These are phyloP conservation scores for Progne subis DNA, from an alignment of 2,113 vertebrate species.

Conservation along the genomic window DNA sequence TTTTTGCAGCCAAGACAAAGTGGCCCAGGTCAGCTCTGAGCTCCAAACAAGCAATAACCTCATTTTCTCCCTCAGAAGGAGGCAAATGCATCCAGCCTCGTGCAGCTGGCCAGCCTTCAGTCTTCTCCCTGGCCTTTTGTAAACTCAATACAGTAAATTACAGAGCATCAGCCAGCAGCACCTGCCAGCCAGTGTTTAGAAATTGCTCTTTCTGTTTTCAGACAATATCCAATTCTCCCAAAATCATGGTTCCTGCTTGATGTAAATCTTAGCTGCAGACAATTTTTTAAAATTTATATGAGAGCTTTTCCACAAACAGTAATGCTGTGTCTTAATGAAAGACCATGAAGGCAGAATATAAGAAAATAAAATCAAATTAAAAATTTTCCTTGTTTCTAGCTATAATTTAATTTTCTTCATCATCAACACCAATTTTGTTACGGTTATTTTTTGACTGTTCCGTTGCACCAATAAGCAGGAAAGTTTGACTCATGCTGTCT, in stretches of 20 bases:
- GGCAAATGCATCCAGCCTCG: background rate
- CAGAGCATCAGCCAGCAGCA: background rate
- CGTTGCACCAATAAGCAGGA: background rate
- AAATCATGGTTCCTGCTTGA: background rate
- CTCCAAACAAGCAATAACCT: background rate
- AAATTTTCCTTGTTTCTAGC: background rate
- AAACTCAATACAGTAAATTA: background rate
- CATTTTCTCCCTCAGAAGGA: background rate
- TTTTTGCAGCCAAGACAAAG: background rate
- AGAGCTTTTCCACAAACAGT: background rate
- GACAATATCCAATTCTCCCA: background rate
- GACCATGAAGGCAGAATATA: background rate
- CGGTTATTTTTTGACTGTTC: background rate
- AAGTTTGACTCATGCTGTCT: background rate
- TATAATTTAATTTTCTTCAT: background rate
- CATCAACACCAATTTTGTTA: background rate
- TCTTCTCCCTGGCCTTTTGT: background rate
- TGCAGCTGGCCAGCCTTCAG: background rate
- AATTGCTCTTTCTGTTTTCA: conserved; percentile 16
- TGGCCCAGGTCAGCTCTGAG: background rate
- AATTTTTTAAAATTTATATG: background rate
- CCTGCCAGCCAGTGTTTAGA: background rate
- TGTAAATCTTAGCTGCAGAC: background rate
- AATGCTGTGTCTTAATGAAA: background rate
- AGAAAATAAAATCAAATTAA: background rate